Conservation (phyloP, 2,113 vertebrate species). For the Columbina picui region DNA sequence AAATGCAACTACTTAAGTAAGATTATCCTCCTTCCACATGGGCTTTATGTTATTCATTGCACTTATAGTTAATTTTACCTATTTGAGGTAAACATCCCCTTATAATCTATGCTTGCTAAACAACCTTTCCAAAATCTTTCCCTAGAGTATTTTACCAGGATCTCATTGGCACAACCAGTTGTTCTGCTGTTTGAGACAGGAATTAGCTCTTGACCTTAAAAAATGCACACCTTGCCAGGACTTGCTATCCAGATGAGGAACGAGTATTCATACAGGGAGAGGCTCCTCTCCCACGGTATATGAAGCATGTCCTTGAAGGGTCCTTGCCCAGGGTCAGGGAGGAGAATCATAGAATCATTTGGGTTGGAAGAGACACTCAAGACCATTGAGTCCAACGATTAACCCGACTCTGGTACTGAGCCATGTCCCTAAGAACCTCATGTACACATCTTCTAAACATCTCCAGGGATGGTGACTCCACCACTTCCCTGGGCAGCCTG, state of each 20-base stretch:
- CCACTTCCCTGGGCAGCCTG: too few relatives aligned
- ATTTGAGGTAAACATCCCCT: not conserved
- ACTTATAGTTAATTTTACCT: not conserved
- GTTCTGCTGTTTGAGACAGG: not conserved
- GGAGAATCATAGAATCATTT: not conserved
- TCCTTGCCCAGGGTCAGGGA: rapidly evolving
- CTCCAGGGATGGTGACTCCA: too few relatives aligned
- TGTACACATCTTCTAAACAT: too few relatives aligned
- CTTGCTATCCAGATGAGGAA: not conserved
- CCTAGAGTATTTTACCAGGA: not conserved
- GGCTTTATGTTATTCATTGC: not conserved
- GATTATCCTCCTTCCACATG: not conserved
- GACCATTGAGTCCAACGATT: too few relatives aligned
- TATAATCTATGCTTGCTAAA: not conserved
- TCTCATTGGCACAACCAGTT: not conserved
- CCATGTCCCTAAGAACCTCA: too few relatives aligned
- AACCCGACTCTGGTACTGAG: too few relatives aligned
- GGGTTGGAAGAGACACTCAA: too few relatives aligned
- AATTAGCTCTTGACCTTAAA: not conserved
- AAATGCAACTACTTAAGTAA: not conserved
- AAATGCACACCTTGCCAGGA: not conserved
- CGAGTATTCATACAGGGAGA: not conserved
- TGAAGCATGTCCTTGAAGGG: not conserved
- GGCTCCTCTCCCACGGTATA: not conserved
- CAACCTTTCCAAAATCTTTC: not conserved